Evolutionary conservation across 2,888 invertebrate species (phyloP), one percentile per base, ranked within the genome.

Genomic region (Hyposoter didymator): DNA sequence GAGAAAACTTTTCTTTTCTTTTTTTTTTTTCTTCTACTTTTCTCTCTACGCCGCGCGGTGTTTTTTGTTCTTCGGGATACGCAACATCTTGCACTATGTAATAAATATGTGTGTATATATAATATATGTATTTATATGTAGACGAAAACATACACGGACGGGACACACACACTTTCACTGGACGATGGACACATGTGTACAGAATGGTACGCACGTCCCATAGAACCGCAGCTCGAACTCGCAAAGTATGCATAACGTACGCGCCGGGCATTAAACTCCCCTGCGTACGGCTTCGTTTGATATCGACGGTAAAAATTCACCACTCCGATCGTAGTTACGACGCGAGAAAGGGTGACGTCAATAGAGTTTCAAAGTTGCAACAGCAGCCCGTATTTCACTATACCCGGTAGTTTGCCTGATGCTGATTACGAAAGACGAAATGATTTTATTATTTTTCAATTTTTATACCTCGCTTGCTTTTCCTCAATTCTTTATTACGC

Each of bases 201-300:
- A 80, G 19, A 64, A 62, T 75, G 32, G 49, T 69, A 69, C 76
- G 75, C 76, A 78, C 67, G 78, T 69, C 59, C 55, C 73, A 84
- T 75, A 74, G 78, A 74, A 28, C 79, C 49, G 47, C 73, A 47
- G 39, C 52, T 35, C 76, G 81, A 73, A 55, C 81, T 81, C 84
- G 76, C 79, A 81, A 78, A 62, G 81, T 84, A 84, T 84, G 82
- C 73, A 78, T 74, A 78, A 82, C 78, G 78, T 84, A 84, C 84
- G 75, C 72, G 73, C 86, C 87, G 90, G 89, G 88, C 89, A 90
- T 90, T 90, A 90, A 90, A 90, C 90, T 90, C 88, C 78, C 66
- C 84, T 28, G 81, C n/a, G n/a, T 84, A 84, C 84, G 82, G 82
- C 82, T 78, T 84, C 84, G 82, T 84, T 82, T 82, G 82, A 84